Percentiles rank a stretch among this genome's conserved stretches.
Conservation (phyloP, 2,797 vertebrate species). For the Acanthurus tractus region DNA sequence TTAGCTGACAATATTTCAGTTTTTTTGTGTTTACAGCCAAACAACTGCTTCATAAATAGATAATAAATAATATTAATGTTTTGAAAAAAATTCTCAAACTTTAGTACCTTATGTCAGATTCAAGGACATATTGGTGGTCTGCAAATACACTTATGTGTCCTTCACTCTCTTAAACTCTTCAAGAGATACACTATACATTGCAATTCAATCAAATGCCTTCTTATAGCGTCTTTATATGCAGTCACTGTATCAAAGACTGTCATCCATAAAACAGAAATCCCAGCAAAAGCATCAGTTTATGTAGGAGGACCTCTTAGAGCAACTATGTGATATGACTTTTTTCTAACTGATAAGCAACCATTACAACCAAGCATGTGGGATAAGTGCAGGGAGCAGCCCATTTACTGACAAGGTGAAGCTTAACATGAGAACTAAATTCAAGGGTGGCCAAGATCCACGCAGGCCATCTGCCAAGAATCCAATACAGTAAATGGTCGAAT, state of each 20-base stretch:
- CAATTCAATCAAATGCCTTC: constrained; percentile 16
- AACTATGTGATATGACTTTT: constrained; percentile 37
- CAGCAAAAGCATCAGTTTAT: constrained; percentile 47
- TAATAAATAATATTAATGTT: not conserved
- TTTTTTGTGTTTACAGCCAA: not conserved
- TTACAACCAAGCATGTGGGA: constrained; percentile 44
- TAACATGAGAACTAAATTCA: constrained; percentile 67
- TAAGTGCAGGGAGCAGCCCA: constrained; percentile 60
- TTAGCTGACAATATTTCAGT: not conserved
- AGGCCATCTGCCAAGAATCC: constrained; percentile 76
- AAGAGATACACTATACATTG: not conserved
- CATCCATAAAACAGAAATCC: constrained; percentile 47
- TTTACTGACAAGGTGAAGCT: constrained; percentile 69
- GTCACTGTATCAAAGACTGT: not conserved
- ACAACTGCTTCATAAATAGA: not conserved
- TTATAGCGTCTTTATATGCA: constrained; percentile 8
- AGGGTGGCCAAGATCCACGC: constrained; percentile 67
- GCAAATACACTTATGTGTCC: constrained; percentile 16
- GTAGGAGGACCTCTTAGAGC: constrained; percentile 38
- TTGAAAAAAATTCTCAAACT: not conserved
- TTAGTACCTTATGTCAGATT: not conserved
- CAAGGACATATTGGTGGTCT: constrained; percentile 8
- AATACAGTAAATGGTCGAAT: constrained; percentile 73
- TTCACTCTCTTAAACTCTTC: constrained; percentile 5
- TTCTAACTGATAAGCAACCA: constrained; percentile 63